These are phyloP conservation scores for Cremastinae sp. DNA, from an alignment of 2,888 invertebrate species.

Conservation along the genomic window DNA sequence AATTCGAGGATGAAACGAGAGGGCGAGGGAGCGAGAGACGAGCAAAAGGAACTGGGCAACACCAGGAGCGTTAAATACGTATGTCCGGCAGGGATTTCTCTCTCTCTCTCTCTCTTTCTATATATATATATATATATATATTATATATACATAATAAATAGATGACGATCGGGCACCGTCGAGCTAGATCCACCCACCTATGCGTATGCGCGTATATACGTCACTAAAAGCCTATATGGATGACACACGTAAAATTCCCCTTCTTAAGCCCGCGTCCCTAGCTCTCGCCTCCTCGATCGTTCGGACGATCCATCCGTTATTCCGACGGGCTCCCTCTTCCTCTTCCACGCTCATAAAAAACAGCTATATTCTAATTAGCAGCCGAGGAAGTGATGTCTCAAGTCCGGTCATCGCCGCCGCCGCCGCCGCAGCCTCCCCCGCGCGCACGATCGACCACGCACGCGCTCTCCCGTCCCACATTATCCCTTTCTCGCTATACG, in stretches of 20 bases:
- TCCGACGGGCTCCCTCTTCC: slow-evolving; percentile 78
- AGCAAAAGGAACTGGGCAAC: slow-evolving; percentile 62
- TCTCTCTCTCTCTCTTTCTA: slow-evolving; percentile 49
- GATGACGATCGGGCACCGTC: slow-evolving; percentile 72
- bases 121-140: slow-evolving; percentile 62
- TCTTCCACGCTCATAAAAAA: slow-evolving; percentile 81
- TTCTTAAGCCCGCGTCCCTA: slow-evolving; percentile 37
- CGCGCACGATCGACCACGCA: slow-evolving; percentile 23
- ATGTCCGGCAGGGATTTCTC: slow-evolving; percentile 79
- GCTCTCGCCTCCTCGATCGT: slow-evolving; percentile 59
- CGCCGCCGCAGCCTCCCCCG: slow-evolving; percentile 41
- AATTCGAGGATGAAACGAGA: slow-evolving; percentile 40
- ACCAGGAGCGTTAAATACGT: slow-evolving; percentile 78
- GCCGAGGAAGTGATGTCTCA: slow-evolving; percentile 72
- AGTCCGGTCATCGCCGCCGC: slow-evolving; percentile 51
- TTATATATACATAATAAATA: slow-evolving; percentile 78
- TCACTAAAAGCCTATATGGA: slow-evolving; percentile 42
- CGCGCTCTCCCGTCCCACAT: background rate
- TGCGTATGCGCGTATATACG: too few species aligned
- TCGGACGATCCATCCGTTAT: slow-evolving; percentile 66
- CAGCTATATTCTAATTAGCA: slow-evolving; percentile 80
- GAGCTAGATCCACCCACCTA: slow-evolving; percentile 64
- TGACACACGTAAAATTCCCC: slow-evolving; percentile 42
- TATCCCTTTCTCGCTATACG: too few species aligned
- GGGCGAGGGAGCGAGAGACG: slow-evolving; percentile 17